Conservation (phyloP, 2,888 invertebrate genomes). For the Melanotus villosus region DNA sequence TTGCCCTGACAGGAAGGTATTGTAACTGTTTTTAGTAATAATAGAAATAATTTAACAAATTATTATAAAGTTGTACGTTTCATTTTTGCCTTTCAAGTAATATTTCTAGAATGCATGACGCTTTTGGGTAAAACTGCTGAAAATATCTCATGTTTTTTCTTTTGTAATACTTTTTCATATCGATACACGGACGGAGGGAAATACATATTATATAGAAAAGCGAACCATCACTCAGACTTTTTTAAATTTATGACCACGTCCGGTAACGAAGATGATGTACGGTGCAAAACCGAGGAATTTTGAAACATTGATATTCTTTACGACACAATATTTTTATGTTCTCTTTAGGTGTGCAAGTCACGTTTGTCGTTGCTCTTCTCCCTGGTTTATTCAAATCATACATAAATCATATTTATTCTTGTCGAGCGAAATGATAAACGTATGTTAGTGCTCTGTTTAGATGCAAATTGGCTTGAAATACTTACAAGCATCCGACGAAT, state of each 20-base stretch:
- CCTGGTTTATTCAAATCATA: constrained; percentile 12
- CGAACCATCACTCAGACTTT: not conserved
- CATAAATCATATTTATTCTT: constrained; percentile 14
- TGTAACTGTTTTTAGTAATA: too few species aligned
- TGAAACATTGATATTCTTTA: constrained; percentile 12
- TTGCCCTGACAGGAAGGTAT: too few species aligned
- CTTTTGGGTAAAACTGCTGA: too few species aligned
- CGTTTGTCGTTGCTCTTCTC: constrained; percentile 11
- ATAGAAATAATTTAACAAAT: too few species aligned
- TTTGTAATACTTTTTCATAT: too few species aligned
- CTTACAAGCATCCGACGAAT: not conserved
- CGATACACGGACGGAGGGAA: too few species aligned
- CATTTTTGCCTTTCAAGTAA: too few species aligned
- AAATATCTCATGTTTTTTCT: too few species aligned
- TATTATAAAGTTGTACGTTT: too few species aligned
- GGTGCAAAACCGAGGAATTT: not conserved
- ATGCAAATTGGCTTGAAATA: constrained; percentile 12
- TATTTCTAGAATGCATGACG: too few species aligned
- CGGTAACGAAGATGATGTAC: constrained; percentile 1
- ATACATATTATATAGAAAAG: not conserved
- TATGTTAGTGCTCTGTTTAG: constrained; percentile 9
- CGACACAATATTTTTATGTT: constrained; percentile 11
- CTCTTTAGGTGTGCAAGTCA: not conserved
- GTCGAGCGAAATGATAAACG: constrained; percentile 10
- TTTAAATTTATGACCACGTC: constrained; percentile 2